Evolutionary conservation across 2,888 invertebrate genomes (phyloP), one percentile per base, ranked within the genome.

Genomic region (Xylocampa areola): DNA sequence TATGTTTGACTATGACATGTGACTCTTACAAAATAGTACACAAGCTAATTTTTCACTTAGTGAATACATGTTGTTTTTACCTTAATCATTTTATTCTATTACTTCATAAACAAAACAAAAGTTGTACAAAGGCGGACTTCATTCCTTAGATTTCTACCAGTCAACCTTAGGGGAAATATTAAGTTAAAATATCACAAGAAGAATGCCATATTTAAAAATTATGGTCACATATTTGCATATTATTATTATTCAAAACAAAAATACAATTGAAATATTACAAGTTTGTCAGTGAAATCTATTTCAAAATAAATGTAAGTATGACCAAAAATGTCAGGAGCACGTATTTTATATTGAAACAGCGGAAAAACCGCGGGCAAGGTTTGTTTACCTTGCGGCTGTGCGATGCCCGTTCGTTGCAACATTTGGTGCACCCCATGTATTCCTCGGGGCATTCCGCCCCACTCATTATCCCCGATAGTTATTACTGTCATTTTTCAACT

Each of bases 401-500:
- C 68, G 57, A 54, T 62, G 76, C 65, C 61, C 66, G 63, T 65
- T 81, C 80, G 69, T 68, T 86, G 90, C 90, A 90, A 89, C 91
- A 91, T 92, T 92, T 92, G 93, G 92, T 85, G 80, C 79, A 75
- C 89, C 90, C 90, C 90, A 85, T 87, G 89, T 91, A 92, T 91
- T 90, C 93, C 93, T 89, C 71, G 64, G 93, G 93, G 93, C 89
- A 89, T 92, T 81, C 86, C 90, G 81, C 93, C 94, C 94, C 86
- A 89, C 88, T 92, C 94, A 93, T 93, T 93, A 93, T 86, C 86
- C 88, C 87, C 86, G 81, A 92, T 92, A 93, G 94, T 93, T 93
- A 94, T 94, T 92, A 89, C 94, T 89, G 92, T 91, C 92, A 94
- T 94, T 93, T 94, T 94, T 93, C 94, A 94, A 93, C 93, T 94